These are phyloP conservation scores for Zophobas morio DNA, from an alignment of 1,140 invertebrate species.

Conservation along the genomic window DNA sequence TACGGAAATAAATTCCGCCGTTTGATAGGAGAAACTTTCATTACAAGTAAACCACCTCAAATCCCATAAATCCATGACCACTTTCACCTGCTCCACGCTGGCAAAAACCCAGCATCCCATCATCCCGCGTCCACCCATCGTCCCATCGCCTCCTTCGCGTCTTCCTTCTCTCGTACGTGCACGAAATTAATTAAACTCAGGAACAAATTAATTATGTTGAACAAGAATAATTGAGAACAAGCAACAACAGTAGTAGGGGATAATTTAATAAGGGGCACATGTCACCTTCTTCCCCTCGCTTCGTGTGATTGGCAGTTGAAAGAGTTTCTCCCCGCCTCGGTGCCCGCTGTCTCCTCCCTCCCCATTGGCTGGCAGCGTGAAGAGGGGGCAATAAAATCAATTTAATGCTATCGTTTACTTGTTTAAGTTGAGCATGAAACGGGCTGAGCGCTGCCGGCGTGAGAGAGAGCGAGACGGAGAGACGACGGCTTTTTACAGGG, in stretches of 20 bases:
- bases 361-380: conserved; percentile 55
- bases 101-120: too few relatives aligned
- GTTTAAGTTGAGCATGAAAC: conserved; percentile 55
- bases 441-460: conserved; percentile 19
- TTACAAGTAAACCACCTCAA: too few relatives aligned
- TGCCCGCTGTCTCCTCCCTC: conserved; percentile 53
- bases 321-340: conserved; percentile 57
- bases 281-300: conserved; percentile 34
- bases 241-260: conserved; percentile 44
- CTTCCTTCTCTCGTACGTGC: neutral
- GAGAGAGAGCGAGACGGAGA: conserved; percentile 36
- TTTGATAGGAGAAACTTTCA: too few relatives aligned
- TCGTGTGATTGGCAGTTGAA: conserved; percentile 56
- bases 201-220: conserved; percentile 58
- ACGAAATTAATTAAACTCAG: conserved; percentile 55
- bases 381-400: conserved; percentile 64
- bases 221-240: conserved; percentile 53
- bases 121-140: too few relatives aligned
- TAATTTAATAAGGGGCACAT: conserved; percentile 49
- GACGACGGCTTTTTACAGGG: conserved; percentile 16
- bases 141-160: too few relatives aligned
- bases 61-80: too few relatives aligned
- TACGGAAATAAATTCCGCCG: too few relatives aligned
- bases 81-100: too few relatives aligned
- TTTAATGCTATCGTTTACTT: conserved; percentile 60